phyloP scores from a whole-genome alignment of 2,888 invertebrate species.

The Griposia aprilina region DNA sequence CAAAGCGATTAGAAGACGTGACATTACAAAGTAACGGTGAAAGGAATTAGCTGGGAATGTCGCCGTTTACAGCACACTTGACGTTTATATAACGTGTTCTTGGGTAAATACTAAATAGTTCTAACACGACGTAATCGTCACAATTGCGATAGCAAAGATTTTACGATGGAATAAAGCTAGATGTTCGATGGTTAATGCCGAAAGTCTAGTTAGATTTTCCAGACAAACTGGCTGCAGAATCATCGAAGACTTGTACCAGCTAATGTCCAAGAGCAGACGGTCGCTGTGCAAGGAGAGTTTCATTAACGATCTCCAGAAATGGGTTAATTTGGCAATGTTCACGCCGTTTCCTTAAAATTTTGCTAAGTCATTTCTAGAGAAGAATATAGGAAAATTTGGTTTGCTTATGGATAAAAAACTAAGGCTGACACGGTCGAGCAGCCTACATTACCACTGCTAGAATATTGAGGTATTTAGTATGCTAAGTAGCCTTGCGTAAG shows the following conservation, averaged over 20 bases:
- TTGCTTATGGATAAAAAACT: neutral
- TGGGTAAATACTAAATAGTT: slow-evolving; percentile 26
- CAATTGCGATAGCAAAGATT: neutral
- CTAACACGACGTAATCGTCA: slow-evolving; percentile 11
- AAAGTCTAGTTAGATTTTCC: neutral
- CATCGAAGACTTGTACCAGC: neutral
- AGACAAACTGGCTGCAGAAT: slow-evolving; percentile 3
- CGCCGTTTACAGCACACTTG: slow-evolving; percentile 14
- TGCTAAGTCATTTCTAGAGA: neutral
- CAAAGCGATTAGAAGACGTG: slow-evolving; percentile 28
- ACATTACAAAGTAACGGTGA: slow-evolving; percentile 26
- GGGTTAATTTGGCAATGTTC: too few relatives aligned
- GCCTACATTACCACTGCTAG: neutral
- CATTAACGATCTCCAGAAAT: neutral
- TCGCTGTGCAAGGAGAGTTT: neutral
- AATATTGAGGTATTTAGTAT: slow-evolving; percentile 14
- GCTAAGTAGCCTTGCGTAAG: slow-evolving; percentile 37
- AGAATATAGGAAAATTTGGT: neutral
- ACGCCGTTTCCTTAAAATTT: neutral
- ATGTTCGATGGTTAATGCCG: neutral
- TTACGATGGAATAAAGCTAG: slow-evolving; percentile 29
- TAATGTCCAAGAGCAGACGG: neutral
- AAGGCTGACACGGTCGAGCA: neutral
- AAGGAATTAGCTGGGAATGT: slow-evolving; percentile 31
- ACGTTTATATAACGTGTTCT: slow-evolving; percentile 25